Evolutionary conservation across 1,140 invertebrate genomes (phyloP), one percentile per base, ranked within the genome.

Genomic region (Trichoplusia ni): DNA sequence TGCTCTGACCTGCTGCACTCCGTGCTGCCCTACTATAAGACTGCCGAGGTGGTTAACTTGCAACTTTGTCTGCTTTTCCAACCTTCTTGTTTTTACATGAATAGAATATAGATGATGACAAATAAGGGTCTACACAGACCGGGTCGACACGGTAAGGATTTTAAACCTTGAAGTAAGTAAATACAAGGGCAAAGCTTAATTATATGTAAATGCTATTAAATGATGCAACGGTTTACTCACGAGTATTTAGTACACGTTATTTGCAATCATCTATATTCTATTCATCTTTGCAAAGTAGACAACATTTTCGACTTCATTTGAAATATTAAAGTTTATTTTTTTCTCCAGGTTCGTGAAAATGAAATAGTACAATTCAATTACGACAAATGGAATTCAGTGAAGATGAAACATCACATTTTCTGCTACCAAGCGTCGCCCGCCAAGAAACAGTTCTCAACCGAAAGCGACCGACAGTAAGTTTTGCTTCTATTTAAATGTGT

Each of bases 371-470:
- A 95, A 35, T 96, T 97, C 70, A 95, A 94, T 7, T 97, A 96
- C 70, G 94, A 94, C 46, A 93, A 94, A 69, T 97, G 96, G 95
- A 94, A 95, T 69, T 93, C 94, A 4, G 95, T 97, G 0, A 94
- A 94, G 72, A 94, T 97, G 92, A 94, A 97, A 89, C 96, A 97
- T 85, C 95, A 97, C 67, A 94, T 97, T 33, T 96, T 97, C 81
- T 96, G 95, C 69, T 97, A 97, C 81, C 95, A 97, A 75, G 95
- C 95, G 0, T 96, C 95, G 0, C 96, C 96, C 0, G 92, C 94
- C 1, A 94, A 94, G 79, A 94, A 95, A 69, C 94, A 95, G 66
- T 96, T 97, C 79, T 95, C 94, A 1, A 93, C 94, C 47, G 94
- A 95, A 71, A 92, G 92, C 40, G 94, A 95, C 62, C 93, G 92